Percentiles rank a stretch among this genome's conserved stretches.
Conservation (phyloP, 2,888 invertebrate species). For the Spilosoma lubricipeda region DNA sequence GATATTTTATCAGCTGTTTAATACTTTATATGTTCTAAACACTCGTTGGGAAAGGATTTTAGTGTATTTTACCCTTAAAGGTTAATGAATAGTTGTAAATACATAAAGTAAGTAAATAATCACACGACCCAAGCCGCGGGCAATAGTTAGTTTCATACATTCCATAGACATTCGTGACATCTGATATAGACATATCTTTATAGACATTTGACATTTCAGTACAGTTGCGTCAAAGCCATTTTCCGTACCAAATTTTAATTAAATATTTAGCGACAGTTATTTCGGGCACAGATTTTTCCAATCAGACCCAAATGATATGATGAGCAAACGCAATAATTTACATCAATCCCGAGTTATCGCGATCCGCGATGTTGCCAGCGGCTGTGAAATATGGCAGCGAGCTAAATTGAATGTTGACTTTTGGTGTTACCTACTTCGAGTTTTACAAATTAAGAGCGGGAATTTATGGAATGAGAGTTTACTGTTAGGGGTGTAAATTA, state of each 20-base stretch:
- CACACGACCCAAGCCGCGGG: no score
- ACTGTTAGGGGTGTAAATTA: constrained; percentile 37
- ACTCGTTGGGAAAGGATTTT: no score
- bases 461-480: constrained; percentile 53
- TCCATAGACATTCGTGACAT: no score
- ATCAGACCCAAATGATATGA: constrained; percentile 46
- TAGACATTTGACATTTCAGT: background rate
- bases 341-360: constrained; percentile 35
- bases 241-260: background rate
- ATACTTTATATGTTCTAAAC: no score
- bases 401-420: constrained; percentile 53
- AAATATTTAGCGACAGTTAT: background rate
- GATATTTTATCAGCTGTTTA: no score
- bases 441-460: constrained; percentile 45
- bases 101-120: no score
- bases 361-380: constrained; percentile 44
- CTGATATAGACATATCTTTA: no score
- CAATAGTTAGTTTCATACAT: no score
- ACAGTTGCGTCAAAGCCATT: background rate
- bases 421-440: constrained; percentile 48
- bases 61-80: no score
- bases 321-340: constrained; percentile 48
- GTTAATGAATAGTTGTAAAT: no score
- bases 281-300: constrained; percentile 33
- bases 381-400: constrained; percentile 45